Evolutionary conservation across 2,113 vertebrate species (phyloP).

Genomic region (Melanerpes formicivorus): DNA sequence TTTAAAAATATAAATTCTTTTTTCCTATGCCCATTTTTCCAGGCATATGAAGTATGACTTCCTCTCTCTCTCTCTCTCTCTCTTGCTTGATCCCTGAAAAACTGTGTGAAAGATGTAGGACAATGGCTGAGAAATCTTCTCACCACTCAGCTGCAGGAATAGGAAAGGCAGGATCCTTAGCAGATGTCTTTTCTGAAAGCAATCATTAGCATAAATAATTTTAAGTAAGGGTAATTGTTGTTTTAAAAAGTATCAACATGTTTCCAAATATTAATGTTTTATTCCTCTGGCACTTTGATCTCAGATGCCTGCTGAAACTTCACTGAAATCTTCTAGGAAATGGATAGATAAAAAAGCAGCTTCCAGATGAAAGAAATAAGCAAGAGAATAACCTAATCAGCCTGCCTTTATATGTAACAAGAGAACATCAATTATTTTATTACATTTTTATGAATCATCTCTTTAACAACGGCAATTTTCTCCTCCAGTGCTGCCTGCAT

Average conservation of each 20-base stretch:
- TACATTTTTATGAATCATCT: not conserved
- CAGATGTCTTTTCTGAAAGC: not conserved
- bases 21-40: not conserved
- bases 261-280: not conserved
- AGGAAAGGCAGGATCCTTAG: not conserved
- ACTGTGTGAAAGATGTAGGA: not conserved
- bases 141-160: not conserved
- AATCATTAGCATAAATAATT: constrained; percentile 36
- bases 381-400: not conserved
- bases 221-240: not conserved
- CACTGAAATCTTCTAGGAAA: constrained; percentile 17
- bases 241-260: not conserved
- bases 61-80: not conserved
- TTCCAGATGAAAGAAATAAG: not conserved
- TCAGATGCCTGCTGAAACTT: not conserved
- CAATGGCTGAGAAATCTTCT: not conserved
- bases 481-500: not conserved
- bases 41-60: not conserved
- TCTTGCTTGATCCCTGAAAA: not conserved
- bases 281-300: not conserved
- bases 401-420: not conserved
- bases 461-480: not conserved
- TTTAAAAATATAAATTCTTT: constrained; percentile 28
- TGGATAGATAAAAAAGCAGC: not conserved
- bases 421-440: not conserved